Conservation (phyloP, 2,113 vertebrate species). For the Corythornis vintsioides region DNA sequence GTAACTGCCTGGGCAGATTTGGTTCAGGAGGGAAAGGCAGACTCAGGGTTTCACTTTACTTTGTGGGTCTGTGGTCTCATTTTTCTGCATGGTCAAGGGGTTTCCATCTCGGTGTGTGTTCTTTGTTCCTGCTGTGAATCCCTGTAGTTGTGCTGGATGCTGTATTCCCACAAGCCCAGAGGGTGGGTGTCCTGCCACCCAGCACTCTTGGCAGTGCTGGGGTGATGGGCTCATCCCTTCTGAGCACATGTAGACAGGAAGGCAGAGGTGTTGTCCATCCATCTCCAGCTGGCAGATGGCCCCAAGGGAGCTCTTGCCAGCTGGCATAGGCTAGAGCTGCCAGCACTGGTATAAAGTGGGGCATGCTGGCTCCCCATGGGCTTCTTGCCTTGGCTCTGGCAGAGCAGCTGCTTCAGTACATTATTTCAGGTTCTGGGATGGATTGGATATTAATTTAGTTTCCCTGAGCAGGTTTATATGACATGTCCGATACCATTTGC, state of each 20-base stretch:
- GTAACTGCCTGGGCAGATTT: not conserved
- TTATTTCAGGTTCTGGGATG: not conserved
- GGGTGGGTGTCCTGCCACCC: not conserved
- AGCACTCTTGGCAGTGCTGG: fast-evolving
- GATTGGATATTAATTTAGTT: not conserved
- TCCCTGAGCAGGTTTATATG: not conserved
- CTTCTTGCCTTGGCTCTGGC: not conserved
- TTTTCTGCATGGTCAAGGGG: too few species aligned
- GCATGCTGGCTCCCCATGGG: not conserved
- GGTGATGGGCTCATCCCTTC: not conserved
- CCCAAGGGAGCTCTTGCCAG: not conserved
- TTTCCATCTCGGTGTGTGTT: fast-evolving
- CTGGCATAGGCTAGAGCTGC: not conserved
- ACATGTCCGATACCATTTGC: not conserved
- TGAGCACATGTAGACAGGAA: not conserved
- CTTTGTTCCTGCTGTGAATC: not conserved
- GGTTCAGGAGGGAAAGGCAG: not conserved
- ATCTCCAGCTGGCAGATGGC: not conserved
- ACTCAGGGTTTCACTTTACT: not conserved
- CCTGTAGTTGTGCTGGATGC: not conserved
- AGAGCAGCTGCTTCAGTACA: not conserved
- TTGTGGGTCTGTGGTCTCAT: not conserved
- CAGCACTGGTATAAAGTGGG: not conserved
- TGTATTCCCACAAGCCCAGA: fast-evolving
- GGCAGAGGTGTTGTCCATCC: not conserved